These are phyloP conservation scores for Lamprologus speciosus DNA, from an alignment of 2,113 vertebrate species.

Conservation along the genomic window DNA sequence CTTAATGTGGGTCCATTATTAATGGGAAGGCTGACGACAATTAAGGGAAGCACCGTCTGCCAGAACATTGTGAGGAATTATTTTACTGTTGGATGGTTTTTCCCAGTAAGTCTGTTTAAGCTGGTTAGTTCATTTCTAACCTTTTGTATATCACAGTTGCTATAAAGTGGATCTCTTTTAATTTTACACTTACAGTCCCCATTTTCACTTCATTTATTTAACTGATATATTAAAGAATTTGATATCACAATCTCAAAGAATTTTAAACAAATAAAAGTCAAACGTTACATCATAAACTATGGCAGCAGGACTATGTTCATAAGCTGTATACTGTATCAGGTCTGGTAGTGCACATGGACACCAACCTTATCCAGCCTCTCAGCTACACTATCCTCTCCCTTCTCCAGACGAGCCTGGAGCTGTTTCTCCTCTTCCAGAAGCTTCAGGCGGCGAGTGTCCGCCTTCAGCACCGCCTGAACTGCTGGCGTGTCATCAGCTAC, in stretches of 20 bases:
- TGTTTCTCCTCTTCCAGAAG: constrained; percentile 82
- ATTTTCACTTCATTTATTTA: too few relatives aligned
- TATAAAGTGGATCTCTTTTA: too few relatives aligned
- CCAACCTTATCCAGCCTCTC: constrained; percentile 83
- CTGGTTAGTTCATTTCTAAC: too few relatives aligned
- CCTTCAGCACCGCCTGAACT: constrained; percentile 85
- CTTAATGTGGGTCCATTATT: not conserved
- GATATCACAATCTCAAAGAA: too few relatives aligned
- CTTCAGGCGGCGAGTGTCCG: constrained; percentile 81
- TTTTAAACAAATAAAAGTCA: too few relatives aligned
- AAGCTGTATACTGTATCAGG: not conserved
- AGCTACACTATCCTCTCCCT: constrained; percentile 76
- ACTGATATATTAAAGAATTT: too few relatives aligned
- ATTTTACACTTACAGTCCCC: too few relatives aligned
- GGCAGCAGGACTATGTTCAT: not conserved
- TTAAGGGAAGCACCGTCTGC: not conserved
- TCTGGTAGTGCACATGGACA: not conserved
- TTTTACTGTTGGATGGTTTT: not conserved
- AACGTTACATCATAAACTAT: not conserved
- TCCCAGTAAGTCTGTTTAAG: too few relatives aligned
- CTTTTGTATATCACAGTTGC: too few relatives aligned
- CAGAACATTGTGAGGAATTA: not conserved
- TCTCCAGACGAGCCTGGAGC: constrained; percentile 79
- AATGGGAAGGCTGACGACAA: not conserved
- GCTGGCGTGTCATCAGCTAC: constrained; percentile 85